These are phyloP conservation scores for Gouania willdenowi DNA, from an alignment of 2,797 vertebrate species.

Conservation along the genomic window DNA sequence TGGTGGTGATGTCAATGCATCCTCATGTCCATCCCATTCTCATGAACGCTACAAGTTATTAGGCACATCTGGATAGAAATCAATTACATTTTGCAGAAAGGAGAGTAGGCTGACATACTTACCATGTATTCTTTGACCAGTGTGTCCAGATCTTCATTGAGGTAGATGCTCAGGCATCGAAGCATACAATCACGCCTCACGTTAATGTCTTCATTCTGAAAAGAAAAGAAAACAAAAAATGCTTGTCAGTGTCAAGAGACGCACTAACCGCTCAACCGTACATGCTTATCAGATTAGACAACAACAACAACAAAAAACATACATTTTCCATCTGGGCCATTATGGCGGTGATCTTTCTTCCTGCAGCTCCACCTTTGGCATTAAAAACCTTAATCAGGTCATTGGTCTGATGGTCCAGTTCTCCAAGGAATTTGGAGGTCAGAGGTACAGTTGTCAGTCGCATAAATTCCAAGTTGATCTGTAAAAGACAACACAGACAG, in stretches of 20 bases:
- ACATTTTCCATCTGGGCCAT: constrained; percentile 16
- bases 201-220: constrained; percentile 13
- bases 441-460: constrained; percentile 14
- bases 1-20: neutral
- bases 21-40: neutral
- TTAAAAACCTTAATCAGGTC: constrained; percentile 12
- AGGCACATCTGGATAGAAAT: neutral
- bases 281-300: too few species aligned
- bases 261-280: too few species aligned
- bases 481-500: constrained; percentile 4
- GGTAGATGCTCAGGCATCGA: constrained; percentile 13
- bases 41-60: neutral
- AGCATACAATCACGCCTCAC: constrained; percentile 12
- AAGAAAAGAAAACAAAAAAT: neutral
- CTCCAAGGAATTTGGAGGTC: constrained; percentile 12
- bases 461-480: constrained; percentile 30
- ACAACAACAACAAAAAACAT: constrained; percentile 2
- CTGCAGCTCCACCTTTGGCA: constrained; percentile 15
- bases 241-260: neutral
- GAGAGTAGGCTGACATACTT: constrained; percentile 5
- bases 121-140: constrained; percentile 9
- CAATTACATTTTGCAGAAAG: neutral
- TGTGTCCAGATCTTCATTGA: constrained; percentile 13
- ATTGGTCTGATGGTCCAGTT: constrained; percentile 17
- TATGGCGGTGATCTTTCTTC: constrained; percentile 24